Conservation (phyloP, 1,140 invertebrate species). For the Xylocopa sonorina region DNA sequence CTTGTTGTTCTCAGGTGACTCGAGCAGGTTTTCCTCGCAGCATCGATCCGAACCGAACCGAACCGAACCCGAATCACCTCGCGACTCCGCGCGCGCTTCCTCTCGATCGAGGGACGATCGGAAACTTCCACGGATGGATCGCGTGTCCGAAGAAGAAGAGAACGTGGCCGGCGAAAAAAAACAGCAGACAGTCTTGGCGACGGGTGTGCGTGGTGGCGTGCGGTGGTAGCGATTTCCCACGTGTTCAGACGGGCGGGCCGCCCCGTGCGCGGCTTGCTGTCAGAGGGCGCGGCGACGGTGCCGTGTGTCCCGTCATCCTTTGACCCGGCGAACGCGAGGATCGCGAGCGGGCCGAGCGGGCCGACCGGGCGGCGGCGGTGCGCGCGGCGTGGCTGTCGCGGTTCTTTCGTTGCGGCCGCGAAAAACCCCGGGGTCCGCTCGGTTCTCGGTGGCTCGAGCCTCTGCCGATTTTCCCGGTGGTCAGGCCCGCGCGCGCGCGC, state of each 20-base stretch:
- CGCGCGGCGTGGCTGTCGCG: slow-evolving; percentile 9
- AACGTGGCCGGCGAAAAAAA: slow-evolving; percentile 4
- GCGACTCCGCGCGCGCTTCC: too few relatives aligned
- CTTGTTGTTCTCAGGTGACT: not conserved
- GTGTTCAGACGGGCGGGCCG: slow-evolving; percentile 63
- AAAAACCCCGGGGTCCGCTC: too few relatives aligned
- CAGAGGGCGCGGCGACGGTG: slow-evolving; percentile 56
- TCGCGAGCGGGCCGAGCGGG: slow-evolving; percentile 11
- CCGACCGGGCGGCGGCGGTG: too few relatives aligned
- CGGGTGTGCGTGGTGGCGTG: too few relatives aligned
- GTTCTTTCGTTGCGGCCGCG: not conserved
- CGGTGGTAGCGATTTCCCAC: slow-evolving; percentile 53
- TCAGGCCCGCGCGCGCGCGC: not conserved
- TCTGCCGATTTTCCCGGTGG: slow-evolving; percentile 16
- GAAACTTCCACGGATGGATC: too few relatives aligned
- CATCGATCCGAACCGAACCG: not conserved
- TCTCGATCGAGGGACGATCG: too few relatives aligned
- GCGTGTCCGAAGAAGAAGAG: not conserved
- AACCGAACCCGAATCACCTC: too few relatives aligned
- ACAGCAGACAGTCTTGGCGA: not conserved
- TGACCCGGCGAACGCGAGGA: slow-evolving; percentile 27
- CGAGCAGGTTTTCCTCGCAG: not conserved
- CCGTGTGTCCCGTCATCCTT: slow-evolving; percentile 42
- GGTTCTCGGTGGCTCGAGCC: too few relatives aligned
- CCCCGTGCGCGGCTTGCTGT: slow-evolving; percentile 57